These are phyloP conservation scores for Dioctria linearis DNA, from an alignment of 2,888 invertebrate genomes.

Conservation along the genomic window DNA sequence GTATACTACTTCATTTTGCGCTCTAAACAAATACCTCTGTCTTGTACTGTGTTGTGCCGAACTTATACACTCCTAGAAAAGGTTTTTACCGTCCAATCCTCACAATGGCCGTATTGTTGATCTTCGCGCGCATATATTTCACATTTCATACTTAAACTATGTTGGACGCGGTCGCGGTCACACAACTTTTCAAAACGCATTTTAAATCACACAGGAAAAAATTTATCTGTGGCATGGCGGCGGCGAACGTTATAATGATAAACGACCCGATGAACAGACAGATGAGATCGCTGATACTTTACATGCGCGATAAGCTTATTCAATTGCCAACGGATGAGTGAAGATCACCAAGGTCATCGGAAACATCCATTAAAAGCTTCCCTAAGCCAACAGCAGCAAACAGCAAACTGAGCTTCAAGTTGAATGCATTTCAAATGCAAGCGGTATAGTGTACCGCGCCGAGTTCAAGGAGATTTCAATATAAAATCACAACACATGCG, in stretches of 20 bases:
- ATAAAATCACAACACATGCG: neutral
- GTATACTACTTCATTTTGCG: too few relatives aligned
- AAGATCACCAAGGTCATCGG: slow-evolving; percentile 51
- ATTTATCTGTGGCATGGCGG: slow-evolving; percentile 8
- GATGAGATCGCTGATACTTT: neutral
- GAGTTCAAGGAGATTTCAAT: slow-evolving; percentile 46
- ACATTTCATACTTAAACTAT: too few relatives aligned
- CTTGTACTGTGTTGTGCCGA: too few relatives aligned
- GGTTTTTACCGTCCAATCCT: too few relatives aligned
- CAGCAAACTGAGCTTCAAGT: neutral
- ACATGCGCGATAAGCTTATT: slow-evolving; percentile 29
- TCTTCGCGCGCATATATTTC: neutral
- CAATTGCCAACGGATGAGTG: slow-evolving; percentile 9
- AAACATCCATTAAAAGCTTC: slow-evolving; percentile 49
- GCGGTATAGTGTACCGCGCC: slow-evolving; percentile 7
- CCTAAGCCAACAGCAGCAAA: neutral
- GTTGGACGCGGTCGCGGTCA: neutral
- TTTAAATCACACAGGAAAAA: slow-evolving; percentile 16
- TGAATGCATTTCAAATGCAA: slow-evolving; percentile 49
- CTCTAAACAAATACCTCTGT: too few relatives aligned
- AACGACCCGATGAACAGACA: neutral
- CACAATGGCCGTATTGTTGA: too few relatives aligned
- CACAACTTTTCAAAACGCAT: neutral
- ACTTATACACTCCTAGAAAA: too few relatives aligned
- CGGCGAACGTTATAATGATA: neutral